Evolutionary conservation across 2,888 invertebrate species (phyloP).

Genomic region (Agonopterix alstromeriana): DNA sequence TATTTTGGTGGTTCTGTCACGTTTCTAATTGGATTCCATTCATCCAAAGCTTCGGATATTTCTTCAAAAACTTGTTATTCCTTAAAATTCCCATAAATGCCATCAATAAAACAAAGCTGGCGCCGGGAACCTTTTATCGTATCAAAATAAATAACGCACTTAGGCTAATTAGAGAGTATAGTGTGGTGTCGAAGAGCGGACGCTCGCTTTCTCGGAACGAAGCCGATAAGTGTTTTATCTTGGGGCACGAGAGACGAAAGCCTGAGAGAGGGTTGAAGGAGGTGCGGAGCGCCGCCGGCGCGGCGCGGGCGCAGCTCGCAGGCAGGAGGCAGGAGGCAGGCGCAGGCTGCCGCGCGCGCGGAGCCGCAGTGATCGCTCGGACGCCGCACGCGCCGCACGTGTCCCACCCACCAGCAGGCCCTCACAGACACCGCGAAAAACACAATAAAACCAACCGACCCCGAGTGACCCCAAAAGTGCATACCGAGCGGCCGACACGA

Average conservation of each 20-base stretch:
- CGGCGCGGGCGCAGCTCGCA: slow-evolving; percentile 15
- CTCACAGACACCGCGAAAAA: slow-evolving; percentile 30
- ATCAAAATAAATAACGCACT: slow-evolving; percentile 46
- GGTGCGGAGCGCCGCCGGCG: slow-evolving; percentile 18
- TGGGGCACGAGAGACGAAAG: slow-evolving; percentile 30
- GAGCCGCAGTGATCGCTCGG: slow-evolving; percentile 46
- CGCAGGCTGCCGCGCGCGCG: slow-evolving; percentile 6
- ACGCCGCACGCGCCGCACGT: slow-evolving; percentile 47
- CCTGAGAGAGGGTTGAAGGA: slow-evolving; percentile 37
- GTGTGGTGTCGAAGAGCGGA: slow-evolving; percentile 3
- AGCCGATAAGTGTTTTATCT: slow-evolving; percentile 32
- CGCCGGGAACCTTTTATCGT: slow-evolving; percentile 15
- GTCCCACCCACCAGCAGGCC: slow-evolving; percentile 14
- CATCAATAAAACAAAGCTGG: not conserved
- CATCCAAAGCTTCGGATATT: too few relatives aligned
- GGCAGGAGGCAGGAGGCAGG: slow-evolving; percentile 1
- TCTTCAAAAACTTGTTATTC: too few relatives aligned
- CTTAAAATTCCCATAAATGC: too few relatives aligned
- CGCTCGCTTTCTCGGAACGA: slow-evolving; percentile 41
- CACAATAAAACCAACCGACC: slow-evolving; percentile 46
- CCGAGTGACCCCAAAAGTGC: slow-evolving; percentile 62
- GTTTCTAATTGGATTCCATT: too few relatives aligned
- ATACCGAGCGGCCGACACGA: slow-evolving; percentile 54
- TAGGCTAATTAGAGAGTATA: slow-evolving; percentile 36
- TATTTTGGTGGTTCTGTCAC: too few relatives aligned